Evolutionary conservation across 2,797 vertebrate species (phyloP), one percentile per base, ranked within the genome.

Genomic region (Pelodytes ibericus): DNA sequence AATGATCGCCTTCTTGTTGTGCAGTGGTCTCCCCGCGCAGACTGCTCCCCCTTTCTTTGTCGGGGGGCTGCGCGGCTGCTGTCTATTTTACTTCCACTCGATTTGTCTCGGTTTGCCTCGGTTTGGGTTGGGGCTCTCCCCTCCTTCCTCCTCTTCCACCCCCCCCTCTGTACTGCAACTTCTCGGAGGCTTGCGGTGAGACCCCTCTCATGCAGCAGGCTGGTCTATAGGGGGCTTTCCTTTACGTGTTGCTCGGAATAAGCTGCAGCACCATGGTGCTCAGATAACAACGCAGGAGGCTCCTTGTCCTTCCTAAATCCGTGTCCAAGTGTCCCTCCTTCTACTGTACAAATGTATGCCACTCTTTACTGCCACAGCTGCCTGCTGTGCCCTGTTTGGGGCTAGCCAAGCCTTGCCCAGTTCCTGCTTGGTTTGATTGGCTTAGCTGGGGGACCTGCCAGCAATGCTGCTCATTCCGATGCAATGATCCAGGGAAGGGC

Each of bases 161-260:
- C 49, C 80, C 75, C 31, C 79, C 74, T 72, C 58, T 77, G 69
- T 47, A 68, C 76, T 77, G 68, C 83, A 83, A 84, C 82, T 86
- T 86, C 83, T 81, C 78, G 27, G 13, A 63, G 41, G 64, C 78
- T 60, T 60, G 18, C 25, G 59, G 65, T 22, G 70, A 78, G 56
- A 71, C 74, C 75, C 57, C 64, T 71, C 69, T 77, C 71, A 30
- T 33, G 56, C 70, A 56, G 25, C 0, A 57, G 41, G 65, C 57
- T 31, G 30, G 44, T 33, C 13, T 47, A 13, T 68, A 27, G n/a
- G 9, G 16, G 64, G 11, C 2, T 15, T 15, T 9, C 31, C 39
- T 36, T 36, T 71, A 71, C 68, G 68, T 77, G 75, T 77, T 77
- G 75, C 75, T 77, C 36, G 62, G 68, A 49, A 71, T 13, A 18